These are phyloP conservation scores for Mechanitis mazaeus DNA, from an alignment of 2,888 invertebrate species.

Conservation along the genomic window DNA sequence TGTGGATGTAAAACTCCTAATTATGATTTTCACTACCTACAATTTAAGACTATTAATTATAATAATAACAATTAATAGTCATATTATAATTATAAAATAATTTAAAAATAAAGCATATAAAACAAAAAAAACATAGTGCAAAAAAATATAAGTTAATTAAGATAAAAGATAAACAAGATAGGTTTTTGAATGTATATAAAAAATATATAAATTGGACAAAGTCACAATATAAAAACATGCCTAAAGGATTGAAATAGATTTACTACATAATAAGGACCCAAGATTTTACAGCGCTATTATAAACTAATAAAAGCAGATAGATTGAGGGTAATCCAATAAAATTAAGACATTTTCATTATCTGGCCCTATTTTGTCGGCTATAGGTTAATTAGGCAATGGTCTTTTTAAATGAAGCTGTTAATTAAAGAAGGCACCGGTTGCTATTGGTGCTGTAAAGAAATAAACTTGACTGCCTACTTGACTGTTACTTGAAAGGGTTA, in stretches of 20 bases:
- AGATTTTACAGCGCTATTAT: conserved; percentile 53
- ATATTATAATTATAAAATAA: no score
- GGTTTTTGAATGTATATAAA: no score
- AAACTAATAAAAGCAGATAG: conserved; percentile 53
- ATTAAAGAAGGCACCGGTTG: conserved; percentile 42
- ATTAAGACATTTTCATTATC: conserved; percentile 74
- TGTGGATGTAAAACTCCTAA: no score
- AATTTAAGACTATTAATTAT: no score
- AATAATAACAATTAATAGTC: no score
- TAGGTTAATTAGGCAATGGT: conserved; percentile 52
- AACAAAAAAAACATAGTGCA: no score
- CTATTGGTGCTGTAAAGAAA: conserved; percentile 62
- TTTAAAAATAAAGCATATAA: no score
- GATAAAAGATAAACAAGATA: no score
- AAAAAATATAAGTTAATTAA: no score
- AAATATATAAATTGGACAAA: neutral
- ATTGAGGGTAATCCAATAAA: conserved; percentile 59
- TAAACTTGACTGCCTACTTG: conserved; percentile 71
- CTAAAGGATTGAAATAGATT: conserved; percentile 10
- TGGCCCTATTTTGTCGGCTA: conserved; percentile 70
- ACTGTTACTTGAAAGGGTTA: conserved; percentile 25
- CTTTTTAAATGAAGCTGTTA: conserved; percentile 69
- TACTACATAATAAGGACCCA: conserved; percentile 27
- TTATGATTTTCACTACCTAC: no score
- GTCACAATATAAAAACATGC: neutral